Evolutionary conservation across 2,797 vertebrate genomes (phyloP).

Genomic region (Rhinophrynus dorsalis): DNA sequence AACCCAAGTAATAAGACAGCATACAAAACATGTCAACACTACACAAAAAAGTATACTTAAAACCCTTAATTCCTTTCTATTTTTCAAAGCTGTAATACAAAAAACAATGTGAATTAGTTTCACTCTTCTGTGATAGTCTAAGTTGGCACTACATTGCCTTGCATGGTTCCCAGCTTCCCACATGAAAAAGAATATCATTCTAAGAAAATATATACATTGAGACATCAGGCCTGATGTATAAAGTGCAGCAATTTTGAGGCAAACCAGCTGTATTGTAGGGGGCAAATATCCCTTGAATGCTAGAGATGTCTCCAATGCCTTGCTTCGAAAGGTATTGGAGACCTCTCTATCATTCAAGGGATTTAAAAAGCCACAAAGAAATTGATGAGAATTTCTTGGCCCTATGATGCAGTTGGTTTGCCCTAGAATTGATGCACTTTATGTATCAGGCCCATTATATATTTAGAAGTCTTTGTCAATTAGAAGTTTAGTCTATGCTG

Average conservation of each 20-base stretch:
- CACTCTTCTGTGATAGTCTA: conserved; percentile 30
- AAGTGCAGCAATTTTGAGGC: too few relatives aligned
- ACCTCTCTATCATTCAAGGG: too few relatives aligned
- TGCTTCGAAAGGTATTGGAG: too few relatives aligned
- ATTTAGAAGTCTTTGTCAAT: conserved; percentile 50
- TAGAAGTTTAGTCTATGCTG: conserved; percentile 57
- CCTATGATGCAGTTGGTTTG: too few relatives aligned
- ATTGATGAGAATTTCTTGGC: too few relatives aligned
- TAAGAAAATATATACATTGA: conserved; percentile 57
- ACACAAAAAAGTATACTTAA: conserved; percentile 27
- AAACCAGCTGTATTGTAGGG: too few relatives aligned
- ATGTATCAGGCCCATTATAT: too few relatives aligned
- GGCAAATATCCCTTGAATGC: too few relatives aligned
- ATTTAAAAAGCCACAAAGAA: too few relatives aligned
- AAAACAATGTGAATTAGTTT: conserved; percentile 9
- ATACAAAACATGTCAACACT: conserved; percentile 27
- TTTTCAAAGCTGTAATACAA: conserved; percentile 37
- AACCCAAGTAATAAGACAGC: conserved; percentile 33
- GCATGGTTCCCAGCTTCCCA: conserved; percentile 47
- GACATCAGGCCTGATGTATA: too few relatives aligned
- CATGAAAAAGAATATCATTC: conserved; percentile 54
- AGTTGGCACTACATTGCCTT: conserved; percentile 37
- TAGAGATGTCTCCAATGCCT: too few relatives aligned
- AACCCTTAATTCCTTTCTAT: conserved; percentile 18
- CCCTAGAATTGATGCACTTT: too few relatives aligned